Base-by-base conservation (phyloP, 2,888 invertebrate species). In the Synanthedon vespiformis region DNA sequence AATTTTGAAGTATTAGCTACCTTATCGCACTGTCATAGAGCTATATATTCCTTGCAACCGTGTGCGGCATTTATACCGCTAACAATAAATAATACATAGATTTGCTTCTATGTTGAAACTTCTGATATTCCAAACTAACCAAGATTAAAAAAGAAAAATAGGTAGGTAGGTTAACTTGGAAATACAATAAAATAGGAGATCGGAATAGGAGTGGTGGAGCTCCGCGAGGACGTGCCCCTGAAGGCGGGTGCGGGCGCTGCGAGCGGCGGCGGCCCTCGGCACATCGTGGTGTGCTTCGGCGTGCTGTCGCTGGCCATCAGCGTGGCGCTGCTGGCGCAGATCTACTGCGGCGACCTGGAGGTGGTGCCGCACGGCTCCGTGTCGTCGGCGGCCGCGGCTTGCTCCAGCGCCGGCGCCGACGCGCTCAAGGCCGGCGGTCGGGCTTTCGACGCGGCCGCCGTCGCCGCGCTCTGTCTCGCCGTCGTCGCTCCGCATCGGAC, bases 361-460 rank as follows among this genome's bases (percentile, higher is more conserved):
- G 86, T 93, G 60, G 89, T 89, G 52, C 92, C 92, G 10, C 93
- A 94, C 82, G 94, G 94, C 51, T 93, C 92, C 63, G 94, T 94
- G 56, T 91, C 93, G 16, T 89, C 92, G 50, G 92, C 92, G 44
- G 93, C 89, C 64, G 86, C 88, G 58, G 88, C 89, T 66, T 95
- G 95, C 82, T 93, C 94, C 22, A 83, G 89, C 62, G 90, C 93
- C 53, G 95, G 94, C 50, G 89, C 91, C 13, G 85, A 87, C 61
- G 86, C 91, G 63, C 82, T 95, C 61, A 89, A 91, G 73, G 82
- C 88, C 61, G 92, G 92, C 49, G 94, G 94, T n/a, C 91, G 89
- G 80, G 93, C 94, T 22, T 87, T 93, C 0, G 95, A 95, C 85
- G 94, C 94, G 53, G 92, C 93, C 40, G 89, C 92, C 52, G 92